Evolutionary conservation across 2,113 vertebrate genomes (phyloP), one percentile per base, ranked within the genome.

Genomic region (Ailurus styani): DNA sequence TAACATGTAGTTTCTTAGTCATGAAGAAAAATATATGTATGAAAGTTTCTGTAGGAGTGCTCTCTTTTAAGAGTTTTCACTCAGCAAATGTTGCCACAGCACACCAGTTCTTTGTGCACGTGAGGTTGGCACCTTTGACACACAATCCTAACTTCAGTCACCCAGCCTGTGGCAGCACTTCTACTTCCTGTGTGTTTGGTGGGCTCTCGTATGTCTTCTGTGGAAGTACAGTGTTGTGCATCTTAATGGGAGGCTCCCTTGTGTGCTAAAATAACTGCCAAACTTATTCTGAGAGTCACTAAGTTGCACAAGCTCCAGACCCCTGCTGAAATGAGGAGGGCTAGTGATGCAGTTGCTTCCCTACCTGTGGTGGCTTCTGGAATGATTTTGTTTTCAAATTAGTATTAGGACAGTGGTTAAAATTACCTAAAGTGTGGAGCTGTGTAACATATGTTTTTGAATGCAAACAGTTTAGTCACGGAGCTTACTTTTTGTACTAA

Each of bases 401-500:
- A 52, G n/a, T 87, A 40, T 89, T 60, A 57, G 55, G 34, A 18
- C 21, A 45, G 7, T 83, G 40, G 91, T 91, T 66, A 87, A 75
- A 92, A 20, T 89, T 64, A 47, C 47, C n/a, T 91, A 9, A 91
- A 77, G 17, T 93, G 14, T 57, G 50, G 93, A 62, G 29, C n/a
- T 64, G 64, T 37, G 87, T 87, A 81, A n/a, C 52, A 21, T 29
- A 68, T 37, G 60, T 86, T 91, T 70, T 66, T 15, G 5, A 15
- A 17, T 89, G 8, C 78, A 78, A 73, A 57, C 47, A 12, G 13
- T 55, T 86, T 91, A 90, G 68, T 87, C 81, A 73, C 17, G 55
- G 54, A 70, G 14, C 37, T 92, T 68, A 57, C 23, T 95, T 92
- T 92, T 87, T 20, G 17, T 86, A 21, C 64, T 85, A 54, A 86